Base-by-base conservation (phyloP, 2,797 vertebrate species). In the Tokudaia muenninki region DNA sequence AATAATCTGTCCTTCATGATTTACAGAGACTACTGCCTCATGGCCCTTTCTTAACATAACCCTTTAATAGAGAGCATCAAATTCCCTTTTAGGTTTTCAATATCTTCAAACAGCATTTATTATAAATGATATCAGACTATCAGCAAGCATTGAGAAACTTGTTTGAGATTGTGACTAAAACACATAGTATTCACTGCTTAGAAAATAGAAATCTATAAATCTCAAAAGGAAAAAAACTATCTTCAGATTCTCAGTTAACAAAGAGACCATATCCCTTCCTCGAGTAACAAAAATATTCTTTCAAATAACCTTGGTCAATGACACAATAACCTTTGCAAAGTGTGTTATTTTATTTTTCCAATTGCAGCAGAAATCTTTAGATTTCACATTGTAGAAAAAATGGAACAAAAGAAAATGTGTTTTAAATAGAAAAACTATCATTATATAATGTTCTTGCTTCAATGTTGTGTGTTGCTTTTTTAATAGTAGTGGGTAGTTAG, bases 371-470 rank as follows among this genome's bases (percentile, higher is more conserved):
- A 81, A 31, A 65, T 52, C 29, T 3, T 17, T 52, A 47, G 24
- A 82, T 55, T 94, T 94, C 24, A 55, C 4, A 70, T 63, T 92
- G 14, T 50, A 77, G 11, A 87, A 3, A 82, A 94, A 91, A 72
- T 50, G 26, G 74, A 70, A 37, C 83, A 80, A 95, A 83, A 37
- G 67, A 24, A 74, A 87, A 94, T 34, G 65, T 26, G 16, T 89
- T 63, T 57, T 63, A 92, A 94, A 90, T 4, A 55, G 3, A 50
- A 92, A 94, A 87, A 47, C 13, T 37, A 37, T 72, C 17, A 10
- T 72, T 72, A 37, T 91, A 44, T 75, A 41, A 63, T 83, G 31
- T 91, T 92, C 31, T 29, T 29, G 14, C 1, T 47, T 90, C 13
- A 52, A 14, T 6, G 19, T 50, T 77, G 47, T 61, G 1, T 70